A percentile compares a stretch with the other conserved stretches of the same genome.
Conservation (phyloP, 2,113 vertebrate genomes). For the Tragelaphus strepsiceros region DNA sequence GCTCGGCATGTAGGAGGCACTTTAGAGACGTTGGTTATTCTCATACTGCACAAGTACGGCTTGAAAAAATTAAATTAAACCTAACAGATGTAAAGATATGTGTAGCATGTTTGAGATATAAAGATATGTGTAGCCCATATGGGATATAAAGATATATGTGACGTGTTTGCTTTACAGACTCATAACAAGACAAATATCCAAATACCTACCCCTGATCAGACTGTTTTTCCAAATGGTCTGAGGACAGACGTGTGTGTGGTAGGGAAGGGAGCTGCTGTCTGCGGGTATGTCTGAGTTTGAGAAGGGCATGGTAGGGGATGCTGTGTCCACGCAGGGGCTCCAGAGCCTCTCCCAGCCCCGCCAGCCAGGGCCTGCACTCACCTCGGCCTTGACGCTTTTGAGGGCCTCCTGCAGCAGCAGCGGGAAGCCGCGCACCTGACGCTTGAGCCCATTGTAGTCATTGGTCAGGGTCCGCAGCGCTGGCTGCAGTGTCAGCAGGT, state of each 20-base stretch:
- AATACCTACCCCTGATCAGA: not conserved
- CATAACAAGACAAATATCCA: not conserved
- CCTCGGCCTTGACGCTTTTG: conserved; percentile 85
- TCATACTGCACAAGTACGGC: not conserved
- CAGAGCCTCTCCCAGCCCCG: not conserved
- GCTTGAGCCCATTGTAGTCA: conserved; percentile 94
- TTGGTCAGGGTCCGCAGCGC: conserved; percentile 93
- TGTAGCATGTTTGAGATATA: not conserved
- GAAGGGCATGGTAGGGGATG: not conserved
- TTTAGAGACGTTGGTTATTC: not conserved
- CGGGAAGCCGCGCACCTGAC: conserved; percentile 94
- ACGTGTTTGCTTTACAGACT: not conserved
- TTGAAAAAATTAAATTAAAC: not conserved
- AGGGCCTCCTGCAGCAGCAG: conserved; percentile 92
- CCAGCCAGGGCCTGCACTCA: not conserved
- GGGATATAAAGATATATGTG: not conserved
- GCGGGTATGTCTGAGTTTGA: not conserved
- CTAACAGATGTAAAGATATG: not conserved
- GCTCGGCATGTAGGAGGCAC: not conserved
- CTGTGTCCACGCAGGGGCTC: not conserved
- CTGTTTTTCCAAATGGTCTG: not conserved
- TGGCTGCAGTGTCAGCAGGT: conserved; percentile 93
- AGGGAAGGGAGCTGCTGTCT: accelerated
- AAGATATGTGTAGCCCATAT: not conserved
- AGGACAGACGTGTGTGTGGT: not conserved